These are phyloP conservation scores for Helleia helle DNA, from an alignment of 2,888 invertebrate species.

Conservation along the genomic window DNA sequence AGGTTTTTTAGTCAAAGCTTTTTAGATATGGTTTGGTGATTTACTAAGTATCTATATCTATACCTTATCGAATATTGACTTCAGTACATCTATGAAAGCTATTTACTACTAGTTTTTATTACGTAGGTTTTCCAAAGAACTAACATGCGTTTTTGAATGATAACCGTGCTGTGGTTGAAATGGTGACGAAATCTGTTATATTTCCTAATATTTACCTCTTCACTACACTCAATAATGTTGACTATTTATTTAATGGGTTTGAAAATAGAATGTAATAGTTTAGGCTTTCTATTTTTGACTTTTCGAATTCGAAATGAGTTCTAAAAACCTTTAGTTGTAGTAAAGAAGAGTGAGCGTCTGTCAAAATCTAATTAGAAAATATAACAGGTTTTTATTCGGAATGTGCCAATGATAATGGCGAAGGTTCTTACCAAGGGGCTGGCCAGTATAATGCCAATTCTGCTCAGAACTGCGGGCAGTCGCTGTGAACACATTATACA, in stretches of 20 bases:
- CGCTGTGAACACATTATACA: conserved; percentile 88
- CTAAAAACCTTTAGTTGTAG: no score
- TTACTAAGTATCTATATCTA: no score
- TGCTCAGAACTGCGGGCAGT: conserved; percentile 95
- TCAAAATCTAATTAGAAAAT: conserved; percentile 28
- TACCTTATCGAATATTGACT: no score
- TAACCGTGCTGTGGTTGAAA: conserved; percentile 29
- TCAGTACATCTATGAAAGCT: conserved; percentile 11
- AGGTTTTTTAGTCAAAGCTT: no score
- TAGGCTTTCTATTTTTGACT: no score
- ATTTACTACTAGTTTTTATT: conserved; percentile 11
- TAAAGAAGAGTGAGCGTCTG: no score
- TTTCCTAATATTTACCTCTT: conserved; percentile 23
- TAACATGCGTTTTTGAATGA: conserved; percentile 29
- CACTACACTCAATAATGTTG: no score
- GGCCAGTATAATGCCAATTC: conserved; percentile 97
- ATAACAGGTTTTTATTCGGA: conserved; percentile 52
- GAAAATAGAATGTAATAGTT: no score
- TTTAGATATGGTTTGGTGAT: no score
- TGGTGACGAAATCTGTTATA: conserved; percentile 29
- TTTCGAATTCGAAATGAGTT: no score
- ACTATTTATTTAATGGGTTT: no score
- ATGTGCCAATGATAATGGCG: conserved; percentile 67
- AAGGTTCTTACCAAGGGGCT: conserved; percentile 91
- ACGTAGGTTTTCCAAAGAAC: background rate